Evolutionary conservation across 2,113 vertebrate genomes (phyloP).

Genomic region (Lampris incognitus): DNA sequence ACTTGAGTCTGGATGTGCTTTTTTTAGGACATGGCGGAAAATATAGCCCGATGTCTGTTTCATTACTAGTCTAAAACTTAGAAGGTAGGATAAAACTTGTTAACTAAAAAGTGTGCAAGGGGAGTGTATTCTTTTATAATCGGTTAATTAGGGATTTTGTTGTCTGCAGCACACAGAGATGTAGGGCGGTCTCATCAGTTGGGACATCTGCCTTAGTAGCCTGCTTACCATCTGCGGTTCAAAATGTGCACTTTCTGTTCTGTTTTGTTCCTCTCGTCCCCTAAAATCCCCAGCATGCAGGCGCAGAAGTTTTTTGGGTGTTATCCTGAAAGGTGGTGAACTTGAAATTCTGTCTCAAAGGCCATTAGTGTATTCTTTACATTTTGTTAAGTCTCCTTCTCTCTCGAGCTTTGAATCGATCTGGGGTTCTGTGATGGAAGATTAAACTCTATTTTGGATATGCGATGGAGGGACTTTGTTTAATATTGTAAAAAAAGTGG

Average conservation of each 20-base stretch:
- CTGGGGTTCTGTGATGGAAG: neutral
- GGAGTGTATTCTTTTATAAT: constrained; percentile 40
- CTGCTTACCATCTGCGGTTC: neutral
- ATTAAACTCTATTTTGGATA: no score
- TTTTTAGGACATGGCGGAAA: neutral
- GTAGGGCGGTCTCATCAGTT: constrained; percentile 13
- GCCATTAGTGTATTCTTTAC: neutral
- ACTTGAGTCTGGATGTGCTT: neutral
- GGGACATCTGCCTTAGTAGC: constrained; percentile 34
- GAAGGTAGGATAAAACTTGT: constrained; percentile 21
- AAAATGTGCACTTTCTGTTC: constrained; percentile 11
- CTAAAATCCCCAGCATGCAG: neutral
- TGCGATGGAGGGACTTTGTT: no score
- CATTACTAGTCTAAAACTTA: constrained; percentile 5
- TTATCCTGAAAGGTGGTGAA: constrained; percentile 1
- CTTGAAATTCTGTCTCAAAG: neutral
- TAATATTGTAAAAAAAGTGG: no score
- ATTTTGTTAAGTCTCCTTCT: constrained; percentile 5
- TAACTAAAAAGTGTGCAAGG: constrained; percentile 10
- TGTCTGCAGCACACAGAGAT: constrained; percentile 17
- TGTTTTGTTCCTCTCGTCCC: neutral
- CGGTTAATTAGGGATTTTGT: constrained; percentile 44
- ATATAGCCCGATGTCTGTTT: constrained; percentile 8
- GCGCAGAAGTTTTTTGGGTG: neutral
- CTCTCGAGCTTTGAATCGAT: no score